These are phyloP conservation scores for Rachycentron canadum DNA, from an alignment of 2,797 vertebrate species.

Conservation along the genomic window DNA sequence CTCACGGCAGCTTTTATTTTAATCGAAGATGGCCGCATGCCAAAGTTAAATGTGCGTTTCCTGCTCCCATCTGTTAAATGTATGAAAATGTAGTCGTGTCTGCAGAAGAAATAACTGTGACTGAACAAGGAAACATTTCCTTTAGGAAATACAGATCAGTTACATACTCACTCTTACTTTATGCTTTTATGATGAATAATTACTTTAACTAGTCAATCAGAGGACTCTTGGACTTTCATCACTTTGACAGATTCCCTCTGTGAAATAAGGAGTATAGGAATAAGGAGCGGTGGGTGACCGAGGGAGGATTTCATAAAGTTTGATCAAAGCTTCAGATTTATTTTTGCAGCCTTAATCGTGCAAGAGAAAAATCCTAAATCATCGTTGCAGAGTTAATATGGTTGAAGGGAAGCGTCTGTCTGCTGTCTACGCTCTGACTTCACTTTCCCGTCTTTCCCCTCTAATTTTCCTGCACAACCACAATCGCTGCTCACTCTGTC, in stretches of 20 bases:
- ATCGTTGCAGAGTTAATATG: slow-evolving; percentile 34
- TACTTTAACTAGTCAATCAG: not conserved
- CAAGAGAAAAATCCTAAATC: slow-evolving; percentile 34
- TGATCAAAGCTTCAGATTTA: slow-evolving; percentile 1
- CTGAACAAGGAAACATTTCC: slow-evolving; percentile 44
- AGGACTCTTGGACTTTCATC: slow-evolving; percentile 1
- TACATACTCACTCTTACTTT: not conserved
- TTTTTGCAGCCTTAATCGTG: slow-evolving; percentile 23
- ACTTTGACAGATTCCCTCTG: slow-evolving; percentile 10
- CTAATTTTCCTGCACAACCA: slow-evolving; percentile 72
- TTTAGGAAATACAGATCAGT: slow-evolving; percentile 18
- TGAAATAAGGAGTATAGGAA: slow-evolving; percentile 21
- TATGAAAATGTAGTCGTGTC: slow-evolving; percentile 38
- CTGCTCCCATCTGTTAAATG: slow-evolving; percentile 64
- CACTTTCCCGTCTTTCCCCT: slow-evolving; percentile 56
- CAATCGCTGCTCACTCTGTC: slow-evolving; percentile 63
- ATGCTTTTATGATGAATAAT: slow-evolving; percentile 5
- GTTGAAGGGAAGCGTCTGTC: slow-evolving; percentile 44
- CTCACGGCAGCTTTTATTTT: slow-evolving; percentile 34
- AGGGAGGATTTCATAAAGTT: slow-evolving; percentile 3
- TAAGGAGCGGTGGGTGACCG: not conserved
- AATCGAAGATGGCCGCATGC: slow-evolving; percentile 12
- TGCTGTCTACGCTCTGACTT: slow-evolving; percentile 44
- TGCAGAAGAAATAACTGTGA: slow-evolving; percentile 17
- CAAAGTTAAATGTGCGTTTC: slow-evolving; percentile 37